These are phyloP conservation scores for Cottus gobio DNA, from an alignment of 2,113 vertebrate genomes.

Conservation along the genomic window DNA sequence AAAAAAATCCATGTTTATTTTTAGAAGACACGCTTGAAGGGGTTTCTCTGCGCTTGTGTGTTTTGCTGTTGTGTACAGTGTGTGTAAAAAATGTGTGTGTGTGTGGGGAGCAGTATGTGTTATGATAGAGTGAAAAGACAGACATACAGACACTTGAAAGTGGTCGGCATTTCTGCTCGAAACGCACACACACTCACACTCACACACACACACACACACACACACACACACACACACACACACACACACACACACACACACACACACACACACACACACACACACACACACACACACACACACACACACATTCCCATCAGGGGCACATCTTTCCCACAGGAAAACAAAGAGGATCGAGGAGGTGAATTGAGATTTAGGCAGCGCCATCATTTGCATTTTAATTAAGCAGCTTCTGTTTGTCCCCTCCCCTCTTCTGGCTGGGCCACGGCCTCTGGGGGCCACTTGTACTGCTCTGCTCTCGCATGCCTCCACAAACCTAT, in stretches of 20 bases:
- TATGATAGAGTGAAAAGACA: not conserved
- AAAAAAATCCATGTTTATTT: slow-evolving; percentile 65
- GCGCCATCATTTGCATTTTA: slow-evolving; percentile 80
- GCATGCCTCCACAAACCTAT: slow-evolving; percentile 47
- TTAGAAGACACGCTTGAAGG: slow-evolving; percentile 64
- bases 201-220: slow-evolving; percentile 13
- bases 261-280: slow-evolving; percentile 17
- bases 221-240: slow-evolving; percentile 23
- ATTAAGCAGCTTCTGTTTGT: slow-evolving; percentile 74
- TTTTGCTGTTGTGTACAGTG: not conserved
- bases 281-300: too few relatives aligned
- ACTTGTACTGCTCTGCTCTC: slow-evolving; percentile 54
- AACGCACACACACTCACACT: slow-evolving; percentile 12
- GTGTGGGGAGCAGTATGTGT: not conserved
- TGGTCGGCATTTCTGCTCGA: slow-evolving; percentile 19
- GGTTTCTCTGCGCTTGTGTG: slow-evolving; percentile 15
- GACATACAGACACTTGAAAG: not conserved
- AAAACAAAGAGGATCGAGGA: not conserved
- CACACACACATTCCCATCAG: too few relatives aligned
- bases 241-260: slow-evolving; percentile 12
- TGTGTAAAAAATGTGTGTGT: not conserved
- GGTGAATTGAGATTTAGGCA: slow-evolving; percentile 45
- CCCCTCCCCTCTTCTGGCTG: slow-evolving; percentile 44
- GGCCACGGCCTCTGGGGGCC: slow-evolving; percentile 59
- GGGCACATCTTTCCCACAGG: too few relatives aligned